Evolutionary conservation across 37 sponge, comb jelly and placozoan species (phyloP), one percentile per base, ranked within the genome.

Genomic region (Crambe crambe): DNA sequence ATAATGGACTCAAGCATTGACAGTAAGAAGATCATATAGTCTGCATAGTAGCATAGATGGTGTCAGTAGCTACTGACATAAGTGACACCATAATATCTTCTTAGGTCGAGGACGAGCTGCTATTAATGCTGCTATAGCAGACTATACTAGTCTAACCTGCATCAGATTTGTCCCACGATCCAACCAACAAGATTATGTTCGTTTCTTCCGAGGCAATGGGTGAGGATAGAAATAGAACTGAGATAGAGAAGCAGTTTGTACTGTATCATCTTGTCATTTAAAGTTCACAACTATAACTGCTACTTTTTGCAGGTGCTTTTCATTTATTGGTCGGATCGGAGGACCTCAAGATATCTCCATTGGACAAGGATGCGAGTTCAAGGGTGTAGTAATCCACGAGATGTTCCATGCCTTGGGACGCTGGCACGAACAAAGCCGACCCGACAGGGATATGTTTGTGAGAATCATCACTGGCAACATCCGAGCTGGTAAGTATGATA

Each of bases 371-470:
- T 93, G 94, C 63, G 90, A 89, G 73, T 26, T 26, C 71, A 60
- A 58, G 34, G 93, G 93, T 0, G 81, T 85, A 36, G 93, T 93
- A 23, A 83, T 86, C 18, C 94, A 93, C 63, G 90, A 89, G 86
- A 83, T 89, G 15, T 93, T 89, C 80, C 89, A 92, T 68, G 80
- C 89, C 17, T 67, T 88, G 51, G 93, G 86, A 12, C 63, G 25
- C 30, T 86, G 94, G 94, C 94, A 93, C 57, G 94, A 93, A 60
- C 94, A 93, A 61, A 89, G 94, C 79, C 74, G 94, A 75, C 87
- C 90, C 21, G 94, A 93, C 80, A 83, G 94, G 68, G 94, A 93
- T 43, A 58, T 17, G 23, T 89, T 62, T 56, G 80, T 93, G 23
- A 75, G 18, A 3, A 83, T 93, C 67, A 38, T 74, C 42, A 0